A percentile compares a stretch with the other conserved stretches of the same genome.
Conservation (phyloP, 2,888 invertebrate species). For the Macrostomum cliftonense region DNA sequence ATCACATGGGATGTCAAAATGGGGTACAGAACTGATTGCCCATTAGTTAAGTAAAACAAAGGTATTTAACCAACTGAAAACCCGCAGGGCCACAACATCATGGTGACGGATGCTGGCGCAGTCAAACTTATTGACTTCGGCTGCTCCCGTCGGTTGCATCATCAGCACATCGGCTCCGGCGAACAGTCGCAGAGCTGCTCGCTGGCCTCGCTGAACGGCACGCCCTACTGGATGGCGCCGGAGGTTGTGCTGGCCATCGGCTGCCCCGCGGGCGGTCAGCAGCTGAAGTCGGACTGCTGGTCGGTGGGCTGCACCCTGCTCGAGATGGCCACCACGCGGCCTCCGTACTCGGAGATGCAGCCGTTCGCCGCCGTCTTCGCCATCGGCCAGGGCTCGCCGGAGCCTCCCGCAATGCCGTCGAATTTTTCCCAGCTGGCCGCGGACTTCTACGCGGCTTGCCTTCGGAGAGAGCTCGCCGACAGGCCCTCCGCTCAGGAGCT, state of each 20-base stretch:
- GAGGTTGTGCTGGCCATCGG: conserved; percentile 24
- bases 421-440: conserved; percentile 25
- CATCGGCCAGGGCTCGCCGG: conserved; percentile 28
- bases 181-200: no score
- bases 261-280: conserved; percentile 13
- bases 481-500: conserved; percentile 25
- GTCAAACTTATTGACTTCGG: no score
- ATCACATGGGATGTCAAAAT: no score
- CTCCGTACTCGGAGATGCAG: conserved; percentile 36
- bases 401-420: conserved; percentile 24
- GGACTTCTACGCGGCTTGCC: conserved; percentile 28
- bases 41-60: no score
- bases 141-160: no score
- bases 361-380: conserved; percentile 38
- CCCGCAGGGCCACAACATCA: no score
- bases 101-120: no score
- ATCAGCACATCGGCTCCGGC: no score
- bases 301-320: conserved; percentile 36
- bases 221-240: conserved; percentile 39
- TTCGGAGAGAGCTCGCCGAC: conserved; percentile 24
- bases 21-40: no score
- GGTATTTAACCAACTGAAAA: no score
- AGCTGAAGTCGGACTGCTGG: conserved; percentile 36
- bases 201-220: conserved; percentile 14
- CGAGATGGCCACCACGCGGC: conserved; percentile 36